Conservation (phyloP, 1,140 invertebrate species). For the Chrysomallon squamiferum region DNA sequence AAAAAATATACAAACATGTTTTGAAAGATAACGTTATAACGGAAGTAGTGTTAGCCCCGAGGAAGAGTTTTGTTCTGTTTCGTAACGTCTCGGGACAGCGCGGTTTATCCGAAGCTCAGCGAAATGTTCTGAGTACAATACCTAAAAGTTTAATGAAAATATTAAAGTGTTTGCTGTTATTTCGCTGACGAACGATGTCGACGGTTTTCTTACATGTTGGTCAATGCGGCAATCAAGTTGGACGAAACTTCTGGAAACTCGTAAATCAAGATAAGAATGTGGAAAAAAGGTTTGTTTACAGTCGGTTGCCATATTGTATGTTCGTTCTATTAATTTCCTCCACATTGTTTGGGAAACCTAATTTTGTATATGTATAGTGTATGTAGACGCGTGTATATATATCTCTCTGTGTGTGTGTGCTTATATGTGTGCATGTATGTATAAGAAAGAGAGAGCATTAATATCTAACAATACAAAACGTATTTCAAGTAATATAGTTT, state of each 20-base stretch:
- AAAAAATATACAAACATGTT: no score
- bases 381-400: background rate
- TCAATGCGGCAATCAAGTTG: slow-evolving; percentile 57
- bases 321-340: background rate
- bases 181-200: no score
- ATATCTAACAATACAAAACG: no score
- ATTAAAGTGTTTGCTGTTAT: no score
- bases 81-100: no score
- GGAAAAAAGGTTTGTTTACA: slow-evolving; percentile 26
- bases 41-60: no score
- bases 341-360: background rate
- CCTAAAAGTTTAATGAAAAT: no score
- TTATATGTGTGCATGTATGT: background rate
- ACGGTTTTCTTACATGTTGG: slow-evolving; percentile 51
- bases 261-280: slow-evolving; percentile 30
- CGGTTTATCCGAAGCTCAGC: no score
- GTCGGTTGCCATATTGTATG: background rate
- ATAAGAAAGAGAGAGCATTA: background rate
- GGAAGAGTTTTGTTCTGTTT: no score
- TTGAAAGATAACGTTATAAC: no score
- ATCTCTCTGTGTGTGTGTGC: background rate
- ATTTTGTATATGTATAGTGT: background rate
- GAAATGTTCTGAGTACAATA: no score
- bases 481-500: no score
- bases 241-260: slow-evolving; percentile 45